Conservation (phyloP, 1,140 invertebrate species). For the Cephus cinctus region DNA sequence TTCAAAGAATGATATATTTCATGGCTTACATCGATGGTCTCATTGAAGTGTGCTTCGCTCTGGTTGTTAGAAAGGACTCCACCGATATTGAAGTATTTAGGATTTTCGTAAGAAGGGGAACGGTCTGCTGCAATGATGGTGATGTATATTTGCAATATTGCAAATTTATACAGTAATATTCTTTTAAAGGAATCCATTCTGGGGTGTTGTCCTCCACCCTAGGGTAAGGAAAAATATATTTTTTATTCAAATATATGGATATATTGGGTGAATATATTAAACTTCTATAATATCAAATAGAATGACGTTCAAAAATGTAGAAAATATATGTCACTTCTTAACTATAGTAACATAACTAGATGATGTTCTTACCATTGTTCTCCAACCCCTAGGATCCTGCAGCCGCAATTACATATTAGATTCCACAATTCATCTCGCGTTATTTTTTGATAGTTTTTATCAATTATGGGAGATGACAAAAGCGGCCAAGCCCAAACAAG, state of each 20-base stretch:
- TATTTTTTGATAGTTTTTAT: background rate
- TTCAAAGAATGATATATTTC: conserved; percentile 5
- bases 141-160: background rate
- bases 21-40: conserved; percentile 75
- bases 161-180: background rate
- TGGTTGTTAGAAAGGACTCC: conserved; percentile 82
- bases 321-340: too few relatives aligned
- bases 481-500: background rate
- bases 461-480: background rate
- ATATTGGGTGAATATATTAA: too few relatives aligned
- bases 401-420: background rate
- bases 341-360: too few relatives aligned
- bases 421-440: background rate
- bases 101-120: conserved; percentile 55
- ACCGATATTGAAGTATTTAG: conserved; percentile 81
- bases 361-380: too few relatives aligned
- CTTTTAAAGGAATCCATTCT: background rate
- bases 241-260: background rate
- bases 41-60: conserved; percentile 74
- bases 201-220: background rate
- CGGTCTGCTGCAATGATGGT: background rate
- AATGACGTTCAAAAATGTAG: too few relatives aligned
- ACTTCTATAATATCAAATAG: too few relatives aligned
- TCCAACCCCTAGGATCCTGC: background rate
- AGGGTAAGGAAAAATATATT: background rate